Evolutionary conservation across 1,140 invertebrate genomes (phyloP), one percentile per base, ranked within the genome.

Genomic region (Drosophila santomea): DNA sequence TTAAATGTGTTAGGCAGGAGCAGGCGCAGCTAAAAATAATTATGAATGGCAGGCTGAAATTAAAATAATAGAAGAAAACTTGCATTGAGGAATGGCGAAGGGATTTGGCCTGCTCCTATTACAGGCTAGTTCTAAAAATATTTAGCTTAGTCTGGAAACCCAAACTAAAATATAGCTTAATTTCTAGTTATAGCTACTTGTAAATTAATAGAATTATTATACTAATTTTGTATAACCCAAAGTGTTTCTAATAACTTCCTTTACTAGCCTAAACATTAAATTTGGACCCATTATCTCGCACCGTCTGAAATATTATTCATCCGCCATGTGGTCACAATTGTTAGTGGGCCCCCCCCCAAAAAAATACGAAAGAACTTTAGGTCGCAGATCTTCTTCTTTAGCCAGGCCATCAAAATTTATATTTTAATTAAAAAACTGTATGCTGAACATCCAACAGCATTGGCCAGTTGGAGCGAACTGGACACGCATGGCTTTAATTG

Each of bases 401-500:
- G 45, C 7, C 43, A 25, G 47, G 54, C 60, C 51, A 79, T 67
- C 28, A 67, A 55, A 80, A 66, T 63, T 75, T 72, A 66, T 60
- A 44, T 76, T 79, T 81, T 81, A 77, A 81, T 81, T 81, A 81
- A 81, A 69, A 71, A 81, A 81, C 51, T 56, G 43, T 62, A 58
- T 81, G 43, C 63, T 64, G 61, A 68, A 38, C 63, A 68, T 68
- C 64, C 60, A 17, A 17, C 17, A 17, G 17, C 17, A 20, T 68
- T 66, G 64, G 60, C 60, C 45, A 77, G 74, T 77, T 77, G 78
- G 45, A 15, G 43, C 45, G 35, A 54, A 64, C 51, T 63, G 73
- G 73, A 81, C 79, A 81, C 79, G 74, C 79, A 81, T 81, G 78
- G 60, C 74, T 78, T 81, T 81, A 81, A 81, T 81, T 81, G 78